Evolutionary conservation across 2,888 invertebrate genomes (phyloP).

Genomic region (Scotopteryx bipunctaria): DNA sequence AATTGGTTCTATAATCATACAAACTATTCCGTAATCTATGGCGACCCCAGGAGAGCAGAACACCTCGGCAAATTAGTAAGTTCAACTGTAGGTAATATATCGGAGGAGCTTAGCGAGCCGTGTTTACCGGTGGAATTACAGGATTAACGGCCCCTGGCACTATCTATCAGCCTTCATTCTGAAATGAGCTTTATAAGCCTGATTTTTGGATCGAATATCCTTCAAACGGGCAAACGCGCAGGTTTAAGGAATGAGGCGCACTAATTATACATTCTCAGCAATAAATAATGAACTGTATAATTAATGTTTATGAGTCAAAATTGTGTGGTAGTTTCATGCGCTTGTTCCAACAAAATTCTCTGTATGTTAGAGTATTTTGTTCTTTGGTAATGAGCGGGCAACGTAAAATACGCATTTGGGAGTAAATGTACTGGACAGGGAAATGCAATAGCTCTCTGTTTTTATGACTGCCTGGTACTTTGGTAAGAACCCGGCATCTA

Average conservation of each 20-base stretch:
- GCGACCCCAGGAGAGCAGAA: constrained; percentile 27
- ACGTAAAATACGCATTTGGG: constrained; percentile 13
- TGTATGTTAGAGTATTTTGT: neutral
- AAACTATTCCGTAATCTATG: constrained; percentile 5
- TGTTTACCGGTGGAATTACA: constrained; percentile 29
- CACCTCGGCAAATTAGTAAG: constrained; percentile 38
- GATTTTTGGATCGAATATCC: constrained; percentile 1
- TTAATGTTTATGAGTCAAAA: neutral
- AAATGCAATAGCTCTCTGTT: constrained; percentile 28
- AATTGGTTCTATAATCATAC: constrained; percentile 27
- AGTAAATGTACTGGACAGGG: constrained; percentile 24
- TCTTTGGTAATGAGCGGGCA: constrained; percentile 19
- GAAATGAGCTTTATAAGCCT: constrained; percentile 1
- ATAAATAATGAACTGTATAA: neutral
- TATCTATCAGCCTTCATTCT: neutral
- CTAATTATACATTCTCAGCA: neutral
- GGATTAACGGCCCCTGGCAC: constrained; percentile 17
- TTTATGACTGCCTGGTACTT: constrained; percentile 34
- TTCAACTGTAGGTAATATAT: constrained; percentile 43
- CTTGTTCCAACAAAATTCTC: neutral
- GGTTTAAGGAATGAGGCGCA: neutral
- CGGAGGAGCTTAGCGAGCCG: constrained; percentile 33
- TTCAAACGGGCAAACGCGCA: too few relatives aligned
- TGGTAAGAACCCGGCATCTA: constrained; percentile 11
- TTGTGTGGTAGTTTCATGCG: neutral